phyloP scores from a whole-genome alignment of 2,797 vertebrate species.

The Myotis findleyi region DNA sequence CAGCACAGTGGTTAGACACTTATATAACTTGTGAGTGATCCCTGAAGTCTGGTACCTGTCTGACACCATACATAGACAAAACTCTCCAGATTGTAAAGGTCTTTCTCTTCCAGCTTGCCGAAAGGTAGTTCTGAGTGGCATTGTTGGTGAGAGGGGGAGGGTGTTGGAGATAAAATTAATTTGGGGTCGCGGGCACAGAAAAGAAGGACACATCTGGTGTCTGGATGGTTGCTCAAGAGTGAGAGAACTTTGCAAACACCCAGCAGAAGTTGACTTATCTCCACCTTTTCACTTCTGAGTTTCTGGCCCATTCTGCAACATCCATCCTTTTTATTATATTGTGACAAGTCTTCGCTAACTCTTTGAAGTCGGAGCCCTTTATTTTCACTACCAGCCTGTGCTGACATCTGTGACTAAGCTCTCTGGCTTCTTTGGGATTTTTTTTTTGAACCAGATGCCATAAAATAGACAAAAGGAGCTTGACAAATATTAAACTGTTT shows the following conservation, averaged over 20 bases:
- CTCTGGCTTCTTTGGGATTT: background rate
- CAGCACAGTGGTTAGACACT: background rate
- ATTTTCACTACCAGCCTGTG: background rate
- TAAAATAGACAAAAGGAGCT: constrained; percentile 53
- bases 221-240: background rate
- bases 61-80: background rate
- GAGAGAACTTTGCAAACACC: background rate
- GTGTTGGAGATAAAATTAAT: background rate
- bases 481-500: constrained; percentile 51
- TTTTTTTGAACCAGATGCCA: constrained; percentile 22
- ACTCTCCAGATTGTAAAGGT: background rate
- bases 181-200: background rate
- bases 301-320: constrained; percentile 2
- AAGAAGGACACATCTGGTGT: background rate
- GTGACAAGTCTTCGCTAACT: background rate
- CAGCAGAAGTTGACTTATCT: background rate
- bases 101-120: background rate
- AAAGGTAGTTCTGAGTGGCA: background rate
- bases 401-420: constrained; percentile 42
- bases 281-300: background rate
- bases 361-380: constrained; percentile 58
- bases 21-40: background rate
- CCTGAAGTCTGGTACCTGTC: background rate
- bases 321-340: constrained; percentile 8
- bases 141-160: too few species aligned